These are phyloP conservation scores for Carpatolechia fugitivella DNA, from an alignment of 2,888 invertebrate species.

Conservation along the genomic window DNA sequence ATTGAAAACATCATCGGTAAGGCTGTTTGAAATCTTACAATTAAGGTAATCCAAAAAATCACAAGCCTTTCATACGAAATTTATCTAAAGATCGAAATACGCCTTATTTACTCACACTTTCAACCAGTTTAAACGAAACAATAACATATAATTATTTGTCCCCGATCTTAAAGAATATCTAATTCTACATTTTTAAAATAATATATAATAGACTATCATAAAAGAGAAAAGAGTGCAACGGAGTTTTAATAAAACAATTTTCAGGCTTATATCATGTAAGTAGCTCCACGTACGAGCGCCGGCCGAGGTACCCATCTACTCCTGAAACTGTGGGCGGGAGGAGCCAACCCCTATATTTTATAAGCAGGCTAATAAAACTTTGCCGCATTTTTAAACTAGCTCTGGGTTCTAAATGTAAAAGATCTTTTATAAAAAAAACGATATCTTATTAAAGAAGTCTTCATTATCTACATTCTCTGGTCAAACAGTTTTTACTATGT, in stretches of 20 bases:
- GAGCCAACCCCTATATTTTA: conserved; percentile 2
- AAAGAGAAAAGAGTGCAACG: background rate
- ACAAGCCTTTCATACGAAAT: too few relatives aligned
- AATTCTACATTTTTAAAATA: background rate
- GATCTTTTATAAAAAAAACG: too few relatives aligned
- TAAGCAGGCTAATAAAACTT: conserved; percentile 2
- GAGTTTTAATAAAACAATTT: conserved; percentile 17
- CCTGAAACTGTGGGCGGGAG: background rate
- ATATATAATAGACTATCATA: background rate
- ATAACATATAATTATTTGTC: too few relatives aligned
- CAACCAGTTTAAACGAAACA: too few relatives aligned
- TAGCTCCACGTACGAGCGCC: conserved; percentile 2
- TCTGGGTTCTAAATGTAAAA: background rate
- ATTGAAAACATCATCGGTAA: too few relatives aligned
- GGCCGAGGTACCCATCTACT: background rate
- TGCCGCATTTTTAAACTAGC: background rate
- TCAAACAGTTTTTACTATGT: too few relatives aligned
- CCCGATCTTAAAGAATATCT: background rate
- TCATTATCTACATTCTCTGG: too few relatives aligned
- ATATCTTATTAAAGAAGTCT: too few relatives aligned
- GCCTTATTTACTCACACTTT: too few relatives aligned
- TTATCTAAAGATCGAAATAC: too few relatives aligned
- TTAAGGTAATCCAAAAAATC: too few relatives aligned
- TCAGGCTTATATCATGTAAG: conserved; percentile 8
- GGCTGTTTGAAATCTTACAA: too few relatives aligned